Base-by-base conservation (phyloP, 30 jellyfish, hydroid and myxozoan species). In the Aurelia aurita complex sp. Pacific region DNA sequence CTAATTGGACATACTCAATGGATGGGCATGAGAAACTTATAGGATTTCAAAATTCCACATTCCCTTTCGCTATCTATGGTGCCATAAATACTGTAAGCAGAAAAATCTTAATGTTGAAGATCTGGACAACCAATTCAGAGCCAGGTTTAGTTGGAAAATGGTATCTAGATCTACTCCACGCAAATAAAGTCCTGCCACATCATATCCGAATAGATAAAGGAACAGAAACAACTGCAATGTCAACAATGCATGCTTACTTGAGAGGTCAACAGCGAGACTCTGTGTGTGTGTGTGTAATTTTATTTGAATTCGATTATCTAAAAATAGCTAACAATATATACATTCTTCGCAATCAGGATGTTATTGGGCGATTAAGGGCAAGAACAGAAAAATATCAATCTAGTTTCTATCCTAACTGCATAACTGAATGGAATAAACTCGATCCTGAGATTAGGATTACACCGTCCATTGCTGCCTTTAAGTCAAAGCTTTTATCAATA, bases 11-110 rank as follows among this genome's bases (percentile, higher is more conserved):
- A 23, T 53, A 46, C 33, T 77, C 96, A 16, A 46, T 79, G 10
- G 96, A 87, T 78, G 96, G 87, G 75, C 96, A 87, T 61, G 91
- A 43, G 71, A 88, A 88, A 74, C 79, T 88, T 46, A 88, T 78
- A 92, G 96, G 96, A 10, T 87, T 16, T 73, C 86, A 64, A 64
- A n/a, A 87, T 32, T 13, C n/a, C 42, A 88, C 92, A 7, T 88
- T 69, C 67, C 96, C 96, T 15, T 79, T 79, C 10, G 91, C 91
- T 50, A 80, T 87, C 10, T 87, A 87, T 87, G 96, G 90, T 19
- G 67, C 86, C 73, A 76, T 77, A 13, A 90, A 77, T 52, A 86
- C 96, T 52, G 89, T 86, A 9, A 86, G 96, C 29, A 69, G 89
- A 12, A 86, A 87, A 73, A 32, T 87, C 29, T 54, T 87, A 65